Percentiles rank a stretch among this genome's conserved stretches.
Conservation (phyloP, 1,140 invertebrate species). For the Drosophila eugracilis region DNA sequence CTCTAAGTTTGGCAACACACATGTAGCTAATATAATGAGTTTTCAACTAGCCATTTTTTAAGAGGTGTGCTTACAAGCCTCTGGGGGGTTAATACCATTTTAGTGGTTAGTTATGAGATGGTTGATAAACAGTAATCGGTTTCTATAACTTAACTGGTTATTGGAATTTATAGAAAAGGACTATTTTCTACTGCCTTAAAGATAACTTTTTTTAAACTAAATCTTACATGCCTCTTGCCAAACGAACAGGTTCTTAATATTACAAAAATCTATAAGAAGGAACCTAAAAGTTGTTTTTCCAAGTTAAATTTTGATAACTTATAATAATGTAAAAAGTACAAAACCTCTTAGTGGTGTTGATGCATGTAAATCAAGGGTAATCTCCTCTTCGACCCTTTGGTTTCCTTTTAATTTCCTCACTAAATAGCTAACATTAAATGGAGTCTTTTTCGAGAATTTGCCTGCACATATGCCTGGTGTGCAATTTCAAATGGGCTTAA, state of each 20-base stretch:
- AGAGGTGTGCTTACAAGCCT: background rate
- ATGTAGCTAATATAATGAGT: constrained; percentile 12
- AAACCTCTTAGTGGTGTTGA: too few species aligned
- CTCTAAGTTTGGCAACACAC: constrained; percentile 19
- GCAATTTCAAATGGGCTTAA: background rate
- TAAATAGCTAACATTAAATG: constrained; percentile 1
- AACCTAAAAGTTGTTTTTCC: too few species aligned
- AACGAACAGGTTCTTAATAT: too few species aligned
- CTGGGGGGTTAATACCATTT: background rate
- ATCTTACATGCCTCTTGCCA: too few species aligned
- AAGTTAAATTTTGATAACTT: too few species aligned
- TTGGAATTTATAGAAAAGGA: too few species aligned
- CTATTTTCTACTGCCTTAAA: too few species aligned
- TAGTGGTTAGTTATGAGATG: background rate
- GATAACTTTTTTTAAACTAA: too few species aligned
- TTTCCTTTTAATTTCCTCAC: background rate
- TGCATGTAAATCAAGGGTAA: background rate
- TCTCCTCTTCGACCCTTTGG: background rate
- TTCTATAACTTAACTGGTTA: too few species aligned
- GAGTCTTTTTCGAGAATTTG: background rate
- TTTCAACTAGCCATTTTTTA: constrained; percentile 2
- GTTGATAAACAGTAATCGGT: background rate
- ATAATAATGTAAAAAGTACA: too few species aligned
- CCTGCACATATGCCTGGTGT: background rate
- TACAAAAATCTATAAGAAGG: too few species aligned